These are phyloP conservation scores for Shargacucullia verbasci DNA, from an alignment of 2,888 invertebrate species.

Conservation along the genomic window DNA sequence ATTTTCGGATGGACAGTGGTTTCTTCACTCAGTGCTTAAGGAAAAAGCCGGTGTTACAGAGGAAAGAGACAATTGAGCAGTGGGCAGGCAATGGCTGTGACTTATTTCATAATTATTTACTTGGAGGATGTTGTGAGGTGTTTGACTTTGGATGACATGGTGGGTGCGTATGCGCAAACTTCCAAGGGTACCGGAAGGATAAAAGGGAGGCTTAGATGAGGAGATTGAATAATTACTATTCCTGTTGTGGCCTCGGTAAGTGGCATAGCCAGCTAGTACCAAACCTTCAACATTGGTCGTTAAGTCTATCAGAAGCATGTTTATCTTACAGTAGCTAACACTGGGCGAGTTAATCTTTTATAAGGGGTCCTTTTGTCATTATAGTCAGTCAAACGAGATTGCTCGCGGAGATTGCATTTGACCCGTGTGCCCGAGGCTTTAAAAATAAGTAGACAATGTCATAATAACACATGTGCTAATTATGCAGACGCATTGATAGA, in stretches of 20 bases:
- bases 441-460: too few relatives aligned
- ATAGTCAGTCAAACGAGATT: too few relatives aligned
- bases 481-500: too few relatives aligned
- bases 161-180: conserved; percentile 3
- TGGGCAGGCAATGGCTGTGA: conserved; percentile 32
- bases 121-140: conserved; percentile 30
- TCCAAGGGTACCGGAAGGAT: conserved; percentile 37
- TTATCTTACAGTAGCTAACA: too few relatives aligned
- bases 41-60: conserved; percentile 43
- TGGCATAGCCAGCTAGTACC: not conserved
- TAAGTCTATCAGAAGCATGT: too few relatives aligned
- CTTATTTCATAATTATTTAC: conserved; percentile 41
- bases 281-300: not conserved
- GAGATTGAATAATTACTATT: too few relatives aligned
- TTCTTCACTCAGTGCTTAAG: conserved; percentile 28
- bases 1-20: conserved; percentile 20
- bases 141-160: conserved; percentile 25
- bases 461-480: too few relatives aligned
- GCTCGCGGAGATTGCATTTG: too few relatives aligned
- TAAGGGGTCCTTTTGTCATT: too few relatives aligned
- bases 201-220: conserved; percentile 6
- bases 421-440: too few relatives aligned
- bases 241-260: not conserved
- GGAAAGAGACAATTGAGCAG: conserved; percentile 51
- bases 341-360: too few relatives aligned